These are phyloP conservation scores for Augochlora pura DNA, from an alignment of 1,140 invertebrate genomes.

Conservation along the genomic window DNA sequence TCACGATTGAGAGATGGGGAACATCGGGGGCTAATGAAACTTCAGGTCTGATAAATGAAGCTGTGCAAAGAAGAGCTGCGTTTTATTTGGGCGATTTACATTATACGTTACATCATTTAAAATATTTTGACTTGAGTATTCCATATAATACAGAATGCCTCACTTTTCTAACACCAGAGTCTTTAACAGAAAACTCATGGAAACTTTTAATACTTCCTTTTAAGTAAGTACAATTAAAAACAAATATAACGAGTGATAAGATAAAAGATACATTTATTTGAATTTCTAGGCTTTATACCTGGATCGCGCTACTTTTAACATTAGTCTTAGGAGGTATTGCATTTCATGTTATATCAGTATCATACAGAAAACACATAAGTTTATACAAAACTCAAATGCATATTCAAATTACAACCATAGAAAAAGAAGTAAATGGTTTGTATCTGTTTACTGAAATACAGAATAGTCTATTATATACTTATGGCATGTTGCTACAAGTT, in stretches of 20 bases:
- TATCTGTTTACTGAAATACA: conserved; percentile 86
- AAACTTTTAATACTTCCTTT: conserved; percentile 90
- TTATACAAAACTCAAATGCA: conserved; percentile 55
- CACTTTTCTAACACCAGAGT: conserved; percentile 90
- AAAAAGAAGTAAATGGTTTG: conserved; percentile 78
- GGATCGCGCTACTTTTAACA: conserved; percentile 83
- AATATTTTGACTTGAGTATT: conserved; percentile 87
- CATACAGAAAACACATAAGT: conserved; percentile 74
- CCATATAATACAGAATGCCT: conserved; percentile 90
- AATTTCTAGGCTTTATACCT: conserved; percentile 82
- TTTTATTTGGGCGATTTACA: conserved; percentile 89
- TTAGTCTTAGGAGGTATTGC: conserved; percentile 82
- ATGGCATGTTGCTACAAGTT: conserved; percentile 88
- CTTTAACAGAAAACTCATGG: conserved; percentile 89
- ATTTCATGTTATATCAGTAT: conserved; percentile 81
- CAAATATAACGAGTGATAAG: not conserved
- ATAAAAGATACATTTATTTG: conserved; percentile 54
- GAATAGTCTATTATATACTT: conserved; percentile 89
- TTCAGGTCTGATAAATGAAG: conserved; percentile 86
- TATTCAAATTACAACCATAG: conserved; percentile 37
- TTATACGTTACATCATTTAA: conserved; percentile 85
- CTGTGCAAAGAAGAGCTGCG: conserved; percentile 84
- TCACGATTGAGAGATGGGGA: conserved; percentile 85
- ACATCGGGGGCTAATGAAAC: conserved; percentile 81
- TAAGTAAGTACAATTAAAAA: conserved; percentile 77